phyloP scores from a whole-genome alignment of 2,888 invertebrate species.

The Lasioglossum vierecki region DNA sequence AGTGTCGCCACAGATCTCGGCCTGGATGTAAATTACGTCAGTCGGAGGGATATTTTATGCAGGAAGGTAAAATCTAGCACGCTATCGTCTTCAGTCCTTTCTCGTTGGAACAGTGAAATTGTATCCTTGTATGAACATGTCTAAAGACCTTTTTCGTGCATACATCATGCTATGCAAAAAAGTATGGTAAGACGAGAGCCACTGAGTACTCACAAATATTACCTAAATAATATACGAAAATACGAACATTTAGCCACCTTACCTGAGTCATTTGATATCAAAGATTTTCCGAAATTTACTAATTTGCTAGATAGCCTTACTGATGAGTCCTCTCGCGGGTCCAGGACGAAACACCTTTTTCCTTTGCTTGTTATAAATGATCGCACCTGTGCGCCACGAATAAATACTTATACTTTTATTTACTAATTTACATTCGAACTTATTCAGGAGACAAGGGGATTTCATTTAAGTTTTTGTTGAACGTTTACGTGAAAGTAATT shows the following conservation, averaged over 20 bases:
- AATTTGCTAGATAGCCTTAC: no score
- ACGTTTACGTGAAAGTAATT: not conserved
- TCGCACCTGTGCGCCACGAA: no score
- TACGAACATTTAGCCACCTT: not conserved
- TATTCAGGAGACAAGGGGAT: not conserved
- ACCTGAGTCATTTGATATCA: not conserved
- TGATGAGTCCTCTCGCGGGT: no score
- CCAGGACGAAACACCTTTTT: no score
- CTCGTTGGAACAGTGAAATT: constrained; percentile 17
- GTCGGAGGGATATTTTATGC: constrained; percentile 32
- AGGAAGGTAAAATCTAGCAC: constrained; percentile 30
- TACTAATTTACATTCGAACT: not conserved
- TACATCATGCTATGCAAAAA: constrained; percentile 13
- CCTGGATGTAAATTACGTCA: constrained; percentile 44
- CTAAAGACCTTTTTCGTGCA: constrained; percentile 1
- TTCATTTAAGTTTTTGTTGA: not conserved
- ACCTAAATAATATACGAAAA: not conserved
- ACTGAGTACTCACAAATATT: not conserved
- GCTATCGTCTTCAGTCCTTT: constrained; percentile 1
- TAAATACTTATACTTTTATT: no score
- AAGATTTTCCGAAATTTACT: not conserved
- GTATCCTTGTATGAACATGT: not conserved
- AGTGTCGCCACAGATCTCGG: constrained; percentile 21
- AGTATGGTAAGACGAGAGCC: not conserved
- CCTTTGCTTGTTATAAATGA: no score